These are phyloP conservation scores for Alca torda DNA, from an alignment of 2,797 vertebrate species.

Conservation along the genomic window DNA sequence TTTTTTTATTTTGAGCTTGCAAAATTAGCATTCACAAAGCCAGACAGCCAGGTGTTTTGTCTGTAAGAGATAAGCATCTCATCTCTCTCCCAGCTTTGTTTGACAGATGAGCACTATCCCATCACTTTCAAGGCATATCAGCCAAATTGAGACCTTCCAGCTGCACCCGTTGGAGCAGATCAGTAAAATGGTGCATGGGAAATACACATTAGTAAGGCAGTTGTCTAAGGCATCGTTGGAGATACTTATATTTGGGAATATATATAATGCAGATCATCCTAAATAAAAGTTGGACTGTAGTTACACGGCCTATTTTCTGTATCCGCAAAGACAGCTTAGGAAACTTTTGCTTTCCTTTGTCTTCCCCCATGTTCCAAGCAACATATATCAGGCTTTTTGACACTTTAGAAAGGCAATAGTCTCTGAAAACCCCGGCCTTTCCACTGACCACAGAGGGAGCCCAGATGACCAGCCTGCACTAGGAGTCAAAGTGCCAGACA, in stretches of 20 bases:
- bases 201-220: background rate
- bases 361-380: background rate
- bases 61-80: constrained; percentile 43
- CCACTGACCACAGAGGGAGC: background rate
- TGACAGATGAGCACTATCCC: constrained; percentile 36
- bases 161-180: constrained; percentile 25
- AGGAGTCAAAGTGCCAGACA: background rate
- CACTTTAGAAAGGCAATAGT: background rate
- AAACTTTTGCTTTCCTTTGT: background rate
- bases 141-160: constrained; percentile 44
- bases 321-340: background rate
- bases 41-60: constrained; percentile 41
- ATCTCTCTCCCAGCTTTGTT: background rate
- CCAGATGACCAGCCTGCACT: background rate
- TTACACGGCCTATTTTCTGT: background rate
- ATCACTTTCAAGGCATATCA: constrained; percentile 25
- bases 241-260: background rate
- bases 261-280: background rate
- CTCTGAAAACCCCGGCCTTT: background rate
- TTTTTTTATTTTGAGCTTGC: background rate
- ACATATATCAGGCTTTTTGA: background rate
- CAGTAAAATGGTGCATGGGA: background rate
- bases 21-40: constrained; percentile 20
- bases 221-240: background rate
- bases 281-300: background rate